Conservation (phyloP, 2,888 invertebrate genomes). For the Mythimna albipuncta region DNA sequence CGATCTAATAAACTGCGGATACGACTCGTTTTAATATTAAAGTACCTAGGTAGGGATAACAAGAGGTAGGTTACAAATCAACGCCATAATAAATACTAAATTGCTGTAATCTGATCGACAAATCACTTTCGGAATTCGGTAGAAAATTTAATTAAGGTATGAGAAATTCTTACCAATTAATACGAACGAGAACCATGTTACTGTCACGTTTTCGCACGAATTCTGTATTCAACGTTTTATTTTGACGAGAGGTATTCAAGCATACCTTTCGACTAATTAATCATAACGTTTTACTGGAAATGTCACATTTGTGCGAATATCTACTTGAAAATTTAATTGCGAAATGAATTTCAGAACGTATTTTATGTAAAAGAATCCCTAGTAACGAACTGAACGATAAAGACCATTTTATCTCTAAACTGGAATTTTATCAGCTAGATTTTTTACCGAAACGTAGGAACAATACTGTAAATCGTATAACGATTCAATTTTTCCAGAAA, state of each 20-base stretch:
- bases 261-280: conserved; percentile 50
- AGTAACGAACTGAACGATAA: neutral
- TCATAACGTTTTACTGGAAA: conserved; percentile 34
- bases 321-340: conserved; percentile 17
- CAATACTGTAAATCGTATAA: neutral
- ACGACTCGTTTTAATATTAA: neutral
- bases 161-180: conserved; percentile 43
- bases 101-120: conserved; percentile 43
- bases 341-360: neutral
- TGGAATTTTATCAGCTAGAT: neutral
- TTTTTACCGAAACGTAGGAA: neutral
- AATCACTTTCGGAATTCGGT: conserved; percentile 50
- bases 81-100: conserved; percentile 6
- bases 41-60: no score
- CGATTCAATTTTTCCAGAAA: neutral
- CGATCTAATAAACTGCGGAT: neutral
- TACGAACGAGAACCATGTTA: conserved; percentile 34
- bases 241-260: conserved; percentile 43
- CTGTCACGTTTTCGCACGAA: conserved; percentile 39
- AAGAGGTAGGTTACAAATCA: neutral
- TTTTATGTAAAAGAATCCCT: neutral
- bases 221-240: conserved; percentile 55
- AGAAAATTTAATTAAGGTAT: conserved; percentile 48
- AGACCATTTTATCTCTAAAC: neutral
- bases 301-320: conserved; percentile 32